Evolutionary conservation across 1,140 invertebrate genomes (phyloP).

Genomic region (Zaprionus vittiger): DNA sequence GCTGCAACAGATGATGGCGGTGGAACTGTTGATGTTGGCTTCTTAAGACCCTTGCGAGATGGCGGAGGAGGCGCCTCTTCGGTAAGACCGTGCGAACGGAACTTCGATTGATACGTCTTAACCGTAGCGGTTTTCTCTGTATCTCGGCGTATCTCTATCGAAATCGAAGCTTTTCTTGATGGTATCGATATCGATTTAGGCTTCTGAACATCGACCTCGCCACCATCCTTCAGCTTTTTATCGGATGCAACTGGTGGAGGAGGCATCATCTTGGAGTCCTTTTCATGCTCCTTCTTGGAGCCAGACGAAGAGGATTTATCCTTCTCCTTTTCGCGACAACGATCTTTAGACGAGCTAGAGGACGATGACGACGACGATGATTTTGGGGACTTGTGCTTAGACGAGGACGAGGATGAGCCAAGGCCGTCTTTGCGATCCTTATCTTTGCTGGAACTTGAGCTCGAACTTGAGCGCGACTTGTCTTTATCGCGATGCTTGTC

Average conservation of each 20-base stretch:
- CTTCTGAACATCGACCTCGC: slow-evolving; percentile 62
- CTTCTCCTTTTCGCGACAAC: slow-evolving; percentile 79
- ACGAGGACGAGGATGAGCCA: slow-evolving; percentile 51
- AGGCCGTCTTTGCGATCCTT: slow-evolving; percentile 66
- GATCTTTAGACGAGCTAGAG: slow-evolving; percentile 79
- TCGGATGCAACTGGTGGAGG: slow-evolving; percentile 72
- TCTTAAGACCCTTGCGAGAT: slow-evolving; percentile 87
- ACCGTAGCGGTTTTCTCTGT: slow-evolving; percentile 92
- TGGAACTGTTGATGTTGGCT: slow-evolving; percentile 85
- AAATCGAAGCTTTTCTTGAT: slow-evolving; percentile 91
- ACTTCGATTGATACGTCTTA: slow-evolving; percentile 94
- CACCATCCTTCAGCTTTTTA: slow-evolving; percentile 86
- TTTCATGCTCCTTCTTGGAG: slow-evolving; percentile 86
- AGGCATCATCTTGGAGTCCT: slow-evolving; percentile 88
- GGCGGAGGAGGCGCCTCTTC: slow-evolving; percentile 92
- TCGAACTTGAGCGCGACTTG: slow-evolving; percentile 67
- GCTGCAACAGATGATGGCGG: slow-evolving; percentile 41
- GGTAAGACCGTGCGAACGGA: slow-evolving; percentile 93
- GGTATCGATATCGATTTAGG: slow-evolving; percentile 69
- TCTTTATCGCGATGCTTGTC: slow-evolving; percentile 78
- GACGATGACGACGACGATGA: slow-evolving; percentile 65
- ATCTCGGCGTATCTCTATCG: slow-evolving; percentile 90
- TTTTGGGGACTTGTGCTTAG: slow-evolving; percentile 79
- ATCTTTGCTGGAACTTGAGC: slow-evolving; percentile 76
- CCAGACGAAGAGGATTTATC: slow-evolving; percentile 73